These are phyloP conservation scores for Protobothrops flavoviridis DNA, from an alignment of 2,113 vertebrate genomes.

Conservation along the genomic window DNA sequence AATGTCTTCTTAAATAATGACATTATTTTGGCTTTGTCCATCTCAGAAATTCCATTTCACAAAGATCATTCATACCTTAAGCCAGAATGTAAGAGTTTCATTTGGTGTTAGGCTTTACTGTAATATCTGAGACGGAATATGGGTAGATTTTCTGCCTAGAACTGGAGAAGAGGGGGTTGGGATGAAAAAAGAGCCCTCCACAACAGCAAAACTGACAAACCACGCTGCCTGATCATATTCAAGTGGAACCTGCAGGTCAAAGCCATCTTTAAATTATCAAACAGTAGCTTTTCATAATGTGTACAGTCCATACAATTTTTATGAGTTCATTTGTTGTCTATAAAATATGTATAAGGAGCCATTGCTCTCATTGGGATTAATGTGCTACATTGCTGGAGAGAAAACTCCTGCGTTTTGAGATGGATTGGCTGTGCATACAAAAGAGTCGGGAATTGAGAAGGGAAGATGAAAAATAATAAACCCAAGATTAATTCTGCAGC, in stretches of 20 bases:
- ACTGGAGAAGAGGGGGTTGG: background rate
- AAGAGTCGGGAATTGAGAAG: constrained; percentile 34
- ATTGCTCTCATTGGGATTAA: constrained; percentile 54
- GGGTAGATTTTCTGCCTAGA: background rate
- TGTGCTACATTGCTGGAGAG: constrained; percentile 32
- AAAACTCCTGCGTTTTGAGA: constrained; percentile 41
- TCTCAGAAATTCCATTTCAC: background rate
- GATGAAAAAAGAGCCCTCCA: background rate
- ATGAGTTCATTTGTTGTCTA: constrained; percentile 68
- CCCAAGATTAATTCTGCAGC: constrained; percentile 39
- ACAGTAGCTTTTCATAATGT: constrained; percentile 16
- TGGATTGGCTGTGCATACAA: background rate
- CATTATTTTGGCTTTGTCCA: background rate
- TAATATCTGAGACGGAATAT: background rate
- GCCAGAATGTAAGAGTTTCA: background rate
- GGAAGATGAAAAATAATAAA: constrained; percentile 45
- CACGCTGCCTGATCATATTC: constrained; percentile 18
- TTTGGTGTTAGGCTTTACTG: background rate
- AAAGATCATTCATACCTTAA: background rate
- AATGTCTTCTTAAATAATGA: background rate
- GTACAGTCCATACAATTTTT: constrained; percentile 52
- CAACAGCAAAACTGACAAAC: background rate
- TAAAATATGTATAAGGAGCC: constrained; percentile 66
- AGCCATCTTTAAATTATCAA: constrained; percentile 32
- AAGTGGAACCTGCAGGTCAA: constrained; percentile 25